phyloP scores from a whole-genome alignment of 1,140 invertebrate genomes.

The Anastatus disparis region DNA sequence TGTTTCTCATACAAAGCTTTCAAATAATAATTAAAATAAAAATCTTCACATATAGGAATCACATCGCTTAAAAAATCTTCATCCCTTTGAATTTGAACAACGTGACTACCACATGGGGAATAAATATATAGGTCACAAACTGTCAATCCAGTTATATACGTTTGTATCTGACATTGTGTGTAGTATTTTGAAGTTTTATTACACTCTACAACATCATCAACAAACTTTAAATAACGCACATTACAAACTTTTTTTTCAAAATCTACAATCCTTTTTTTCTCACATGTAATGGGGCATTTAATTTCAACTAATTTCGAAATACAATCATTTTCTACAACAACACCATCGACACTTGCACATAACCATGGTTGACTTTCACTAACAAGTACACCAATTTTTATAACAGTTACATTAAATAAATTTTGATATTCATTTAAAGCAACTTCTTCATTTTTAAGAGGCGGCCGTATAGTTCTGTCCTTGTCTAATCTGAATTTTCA shows the following conservation, averaged over 20 bases:
- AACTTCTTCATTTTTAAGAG: too few relatives aligned
- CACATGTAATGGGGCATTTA: constrained; percentile 44
- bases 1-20: constrained; percentile 28
- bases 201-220: constrained; percentile 41
- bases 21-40: constrained; percentile 48
- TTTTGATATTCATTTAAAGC: too few relatives aligned
- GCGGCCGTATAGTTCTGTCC: too few relatives aligned
- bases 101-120: constrained; percentile 39
- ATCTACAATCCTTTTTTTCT: constrained; percentile 43
- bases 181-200: constrained; percentile 46
- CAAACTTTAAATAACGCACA: constrained; percentile 37
- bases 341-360: constrained; percentile 46
- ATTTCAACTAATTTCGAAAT: constrained; percentile 45
- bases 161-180: constrained; percentile 50
- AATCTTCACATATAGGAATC: constrained; percentile 43
- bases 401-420: too few relatives aligned
- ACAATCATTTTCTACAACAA: constrained; percentile 43
- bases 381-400: too few relatives aligned
- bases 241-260: constrained; percentile 40
- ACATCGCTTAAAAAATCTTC: constrained; percentile 44
- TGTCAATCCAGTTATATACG: constrained; percentile 47
- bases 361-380: too few relatives aligned
- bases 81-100: constrained; percentile 42
- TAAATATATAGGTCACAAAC: constrained; percentile 51
- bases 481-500: too few relatives aligned